Evolutionary conservation across 2,797 vertebrate species (phyloP), one percentile per base, ranked within the genome.

Genomic region (Diglossa cyanea): DNA sequence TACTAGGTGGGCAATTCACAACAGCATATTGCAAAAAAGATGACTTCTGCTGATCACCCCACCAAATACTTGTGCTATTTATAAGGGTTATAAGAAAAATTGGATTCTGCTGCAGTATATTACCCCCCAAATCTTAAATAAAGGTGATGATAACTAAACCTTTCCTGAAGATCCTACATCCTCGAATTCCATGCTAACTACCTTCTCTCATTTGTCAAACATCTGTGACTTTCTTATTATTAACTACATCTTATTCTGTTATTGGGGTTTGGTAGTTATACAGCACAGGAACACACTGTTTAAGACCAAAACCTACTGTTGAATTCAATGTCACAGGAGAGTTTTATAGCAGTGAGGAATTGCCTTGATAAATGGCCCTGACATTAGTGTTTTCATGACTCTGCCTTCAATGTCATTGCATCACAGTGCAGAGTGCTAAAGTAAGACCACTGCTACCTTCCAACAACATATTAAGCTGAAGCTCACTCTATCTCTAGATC

Each of bases 381-480:
- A 98, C 98, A 98, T 98, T 97, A 97, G 72, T 26, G 48, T 96
- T 97, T 98, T 96, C 96, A 96, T 23, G 94, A 96, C 96, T 98
- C 96, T 97, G 77, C 94, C 94, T 97, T 98, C 97, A 98, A 95
- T 98, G 98, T 98, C 97, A 98, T 93, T 63, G 40, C 93, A 97
- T 95, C 97, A 95, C 68, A 81, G 84, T 19, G 21, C 92, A 93
- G 70, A 98, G 94, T 96, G 96, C 94, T 97, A 97, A 97, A 98
- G 97, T 86, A 97, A 97, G 95, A 96, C 95, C 96, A 72, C 77
- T 54, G 61, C 90, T 97, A 95, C 92, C 70, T 97, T 95, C 97
- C 93, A 95, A 97, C 96, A 98, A 97, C 97, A 91, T 97, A 98
- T 98, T 98, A 98, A 97, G 96, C 96, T 97, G 97, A 97, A 97